A percentile compares a stretch with the other conserved stretches of the same genome.
Evolutionary conservation across 2,888 invertebrate genomes (phyloP).

Genomic region (Synergus umbraculus): DNA sequence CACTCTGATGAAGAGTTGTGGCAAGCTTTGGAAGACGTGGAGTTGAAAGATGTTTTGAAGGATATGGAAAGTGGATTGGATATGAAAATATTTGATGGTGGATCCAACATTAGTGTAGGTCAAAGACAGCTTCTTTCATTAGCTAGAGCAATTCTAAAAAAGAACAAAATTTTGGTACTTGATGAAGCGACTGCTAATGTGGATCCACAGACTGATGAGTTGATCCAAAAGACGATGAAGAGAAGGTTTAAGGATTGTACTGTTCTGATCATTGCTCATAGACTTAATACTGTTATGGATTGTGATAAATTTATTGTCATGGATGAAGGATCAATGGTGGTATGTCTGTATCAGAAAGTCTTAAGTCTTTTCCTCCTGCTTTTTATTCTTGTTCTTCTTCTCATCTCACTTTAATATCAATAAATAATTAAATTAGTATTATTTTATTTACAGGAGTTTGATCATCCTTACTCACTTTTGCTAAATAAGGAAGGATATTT

Average conservation of each 20-base stretch:
- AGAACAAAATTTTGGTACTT: constrained; percentile 90
- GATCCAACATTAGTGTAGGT: constrained; percentile 91
- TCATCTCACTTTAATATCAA: too few species aligned
- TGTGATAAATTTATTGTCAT: constrained; percentile 75
- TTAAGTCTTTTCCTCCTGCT: too few species aligned
- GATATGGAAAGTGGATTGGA: constrained; percentile 80
- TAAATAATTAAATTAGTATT: not conserved
- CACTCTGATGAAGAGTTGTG: constrained; percentile 78
- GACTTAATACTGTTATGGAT: constrained; percentile 73
- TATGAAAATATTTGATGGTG: constrained; percentile 86
- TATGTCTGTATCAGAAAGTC: too few species aligned
- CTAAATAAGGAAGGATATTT: constrained; percentile 81
- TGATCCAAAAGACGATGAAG: constrained; percentile 62
- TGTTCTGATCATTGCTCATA: constrained; percentile 64
- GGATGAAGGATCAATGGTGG: constrained; percentile 81
- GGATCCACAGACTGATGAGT: constrained; percentile 85
- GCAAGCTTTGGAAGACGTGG: constrained; percentile 82
- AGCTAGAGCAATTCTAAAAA: constrained; percentile 91
- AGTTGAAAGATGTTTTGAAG: constrained; percentile 83
- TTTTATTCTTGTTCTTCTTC: too few species aligned
- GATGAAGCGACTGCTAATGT: constrained; percentile 97
- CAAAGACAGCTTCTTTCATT: constrained; percentile 94
- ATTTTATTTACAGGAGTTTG: constrained; percentile 81
- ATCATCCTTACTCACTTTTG: constrained; percentile 84
- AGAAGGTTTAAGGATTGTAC: constrained; percentile 53